These are phyloP conservation scores for Leucophenga varia DNA, from an alignment of 1,140 invertebrate genomes.

Conservation along the genomic window DNA sequence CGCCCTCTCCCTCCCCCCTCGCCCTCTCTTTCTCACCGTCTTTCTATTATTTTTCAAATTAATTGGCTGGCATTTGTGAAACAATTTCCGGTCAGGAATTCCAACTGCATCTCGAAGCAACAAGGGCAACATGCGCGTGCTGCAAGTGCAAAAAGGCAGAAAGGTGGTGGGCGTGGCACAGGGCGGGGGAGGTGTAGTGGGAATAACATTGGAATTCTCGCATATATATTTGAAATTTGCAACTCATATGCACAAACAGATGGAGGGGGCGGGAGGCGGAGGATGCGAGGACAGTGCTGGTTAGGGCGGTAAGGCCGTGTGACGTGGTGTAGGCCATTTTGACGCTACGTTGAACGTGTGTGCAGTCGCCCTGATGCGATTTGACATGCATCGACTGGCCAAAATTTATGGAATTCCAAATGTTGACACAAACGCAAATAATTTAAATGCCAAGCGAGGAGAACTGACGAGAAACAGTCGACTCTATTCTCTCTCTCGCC, in stretches of 20 bases:
- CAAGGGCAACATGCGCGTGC: constrained; percentile 1
- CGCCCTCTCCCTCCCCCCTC: constrained; percentile 3
- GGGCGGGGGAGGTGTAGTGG: not conserved
- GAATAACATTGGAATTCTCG: constrained; percentile 20
- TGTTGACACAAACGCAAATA: constrained; percentile 49
- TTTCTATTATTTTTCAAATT: constrained; percentile 42
- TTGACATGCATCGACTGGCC: constrained; percentile 21
- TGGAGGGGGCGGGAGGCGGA: constrained; percentile 23
- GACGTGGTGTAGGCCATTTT: constrained; percentile 3
- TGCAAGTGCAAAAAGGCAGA: not conserved
- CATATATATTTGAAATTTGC: constrained; percentile 35
- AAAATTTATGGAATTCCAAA: constrained; percentile 46
- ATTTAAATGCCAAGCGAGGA: constrained; percentile 34
- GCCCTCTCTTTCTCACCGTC: constrained; percentile 1
- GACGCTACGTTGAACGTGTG: not conserved
- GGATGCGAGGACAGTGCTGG: constrained; percentile 1
- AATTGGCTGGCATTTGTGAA: too few species aligned
- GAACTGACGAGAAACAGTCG: constrained; percentile 38
- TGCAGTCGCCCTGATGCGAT: constrained; percentile 1
- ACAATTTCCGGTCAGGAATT: constrained; percentile 50
- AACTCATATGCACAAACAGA: constrained; percentile 27
- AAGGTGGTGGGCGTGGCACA: not conserved
- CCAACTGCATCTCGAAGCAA: constrained; percentile 26
- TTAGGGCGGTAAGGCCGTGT: constrained; percentile 1
- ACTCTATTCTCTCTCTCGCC: constrained; percentile 17